Percentiles rank a stretch among this genome's conserved stretches.
These are phyloP conservation scores for Sminthurides aquaticus DNA, from an alignment of 2,888 invertebrate genomes.

Conservation along the genomic window DNA sequence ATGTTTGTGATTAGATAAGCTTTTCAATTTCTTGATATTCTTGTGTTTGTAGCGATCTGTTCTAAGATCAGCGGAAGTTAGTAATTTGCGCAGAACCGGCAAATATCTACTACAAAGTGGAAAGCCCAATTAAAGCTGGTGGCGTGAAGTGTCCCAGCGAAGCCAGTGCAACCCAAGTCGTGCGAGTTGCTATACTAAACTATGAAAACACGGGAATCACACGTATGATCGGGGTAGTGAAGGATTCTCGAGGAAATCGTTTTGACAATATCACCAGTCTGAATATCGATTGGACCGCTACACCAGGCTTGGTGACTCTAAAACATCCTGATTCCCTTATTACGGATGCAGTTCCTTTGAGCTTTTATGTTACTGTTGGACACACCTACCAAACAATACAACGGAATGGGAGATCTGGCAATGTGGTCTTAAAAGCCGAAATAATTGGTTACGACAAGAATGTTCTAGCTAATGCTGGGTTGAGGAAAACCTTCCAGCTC, in stretches of 20 bases:
- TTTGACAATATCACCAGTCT: constrained; percentile 71
- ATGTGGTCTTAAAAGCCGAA: constrained; percentile 50
- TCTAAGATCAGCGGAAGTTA: constrained; percentile 49
- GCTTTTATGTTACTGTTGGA: constrained; percentile 38
- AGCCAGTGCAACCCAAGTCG: constrained; percentile 39
- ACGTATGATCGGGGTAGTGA: constrained; percentile 57
- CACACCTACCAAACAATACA: constrained; percentile 48
- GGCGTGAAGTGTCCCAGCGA: constrained; percentile 53
- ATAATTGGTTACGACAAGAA: constrained; percentile 49
- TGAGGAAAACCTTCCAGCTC: not conserved
- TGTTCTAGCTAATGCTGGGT: constrained; percentile 42
- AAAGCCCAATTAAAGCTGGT: constrained; percentile 47
- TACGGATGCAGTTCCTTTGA: constrained; percentile 26
- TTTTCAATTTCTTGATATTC: too few relatives aligned
- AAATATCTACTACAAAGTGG: constrained; percentile 53
- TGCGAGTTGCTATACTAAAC: constrained; percentile 45
- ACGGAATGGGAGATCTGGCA: constrained; percentile 50
- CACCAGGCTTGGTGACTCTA: constrained; percentile 44
- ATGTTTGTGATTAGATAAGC: too few relatives aligned
- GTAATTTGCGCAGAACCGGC: constrained; percentile 65
- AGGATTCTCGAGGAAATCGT: constrained; percentile 60
- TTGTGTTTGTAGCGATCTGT: constrained; percentile 34
- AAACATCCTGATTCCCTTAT: constrained; percentile 23
- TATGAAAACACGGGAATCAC: constrained; percentile 57
- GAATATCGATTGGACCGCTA: constrained; percentile 58